Evolutionary conservation across 2,888 invertebrate species (phyloP).

Genomic region (Trichacis sp.): DNA sequence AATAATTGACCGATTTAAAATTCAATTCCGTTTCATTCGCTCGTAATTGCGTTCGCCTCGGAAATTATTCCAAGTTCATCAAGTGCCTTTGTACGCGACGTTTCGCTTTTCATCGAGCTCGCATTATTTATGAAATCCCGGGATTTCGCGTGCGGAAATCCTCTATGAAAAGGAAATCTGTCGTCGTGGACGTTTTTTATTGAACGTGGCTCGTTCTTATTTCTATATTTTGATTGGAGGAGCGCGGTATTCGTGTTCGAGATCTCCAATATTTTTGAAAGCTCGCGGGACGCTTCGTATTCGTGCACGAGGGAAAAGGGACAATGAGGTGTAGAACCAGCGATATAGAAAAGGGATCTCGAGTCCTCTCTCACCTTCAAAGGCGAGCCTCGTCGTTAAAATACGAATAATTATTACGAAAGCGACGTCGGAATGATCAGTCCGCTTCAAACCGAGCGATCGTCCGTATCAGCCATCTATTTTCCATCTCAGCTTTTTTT

Average conservation of each 20-base stretch:
- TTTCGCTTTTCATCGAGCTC: not conserved
- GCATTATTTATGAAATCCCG: not conserved
- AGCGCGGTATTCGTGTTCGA: constrained; percentile 61
- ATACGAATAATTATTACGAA: constrained; percentile 69
- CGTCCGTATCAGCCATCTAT: constrained; percentile 57
- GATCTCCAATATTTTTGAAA: constrained; percentile 70
- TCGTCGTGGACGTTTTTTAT: constrained; percentile 58
- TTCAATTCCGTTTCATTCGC: constrained; percentile 33
- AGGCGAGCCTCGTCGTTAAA: constrained; percentile 64
- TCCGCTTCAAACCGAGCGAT: constrained; percentile 60
- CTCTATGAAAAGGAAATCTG: constrained; percentile 24
- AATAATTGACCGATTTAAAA: constrained; percentile 50
- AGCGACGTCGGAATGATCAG: constrained; percentile 67
- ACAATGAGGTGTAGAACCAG: constrained; percentile 39
- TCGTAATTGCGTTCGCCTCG: constrained; percentile 32
- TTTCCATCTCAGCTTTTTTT: constrained; percentile 10
- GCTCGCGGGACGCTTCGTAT: constrained; percentile 50
- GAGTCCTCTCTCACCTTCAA: constrained; percentile 59
- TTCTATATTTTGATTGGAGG: constrained; percentile 50
- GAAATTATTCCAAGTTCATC: constrained; percentile 27
- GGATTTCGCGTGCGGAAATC: constrained; percentile 24
- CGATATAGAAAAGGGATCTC: constrained; percentile 47
- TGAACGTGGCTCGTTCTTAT: constrained; percentile 55
- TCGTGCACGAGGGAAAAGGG: constrained; percentile 38
- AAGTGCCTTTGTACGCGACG: not conserved